Conservation (phyloP, 2,888 invertebrate species). For the Mesoligia furuncula region DNA sequence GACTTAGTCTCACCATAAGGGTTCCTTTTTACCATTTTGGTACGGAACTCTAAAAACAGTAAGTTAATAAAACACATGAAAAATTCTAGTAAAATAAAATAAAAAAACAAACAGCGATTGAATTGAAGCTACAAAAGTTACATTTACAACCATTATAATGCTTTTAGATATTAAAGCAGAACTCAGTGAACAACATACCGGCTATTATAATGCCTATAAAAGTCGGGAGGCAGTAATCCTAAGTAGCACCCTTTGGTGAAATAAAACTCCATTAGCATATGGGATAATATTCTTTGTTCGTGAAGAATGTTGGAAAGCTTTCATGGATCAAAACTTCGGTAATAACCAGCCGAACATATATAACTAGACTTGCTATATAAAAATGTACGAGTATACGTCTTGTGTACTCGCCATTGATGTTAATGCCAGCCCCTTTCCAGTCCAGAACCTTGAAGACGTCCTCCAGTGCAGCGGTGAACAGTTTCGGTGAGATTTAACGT, state of each 20-base stretch:
- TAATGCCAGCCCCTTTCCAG: too few species aligned
- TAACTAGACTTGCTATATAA: neutral
- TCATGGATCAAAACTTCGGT: constrained; percentile 31
- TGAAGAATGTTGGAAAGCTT: constrained; percentile 23
- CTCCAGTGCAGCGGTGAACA: too few species aligned
- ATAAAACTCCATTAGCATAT: constrained; percentile 47
- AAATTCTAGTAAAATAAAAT: neutral
- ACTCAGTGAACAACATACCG: constrained; percentile 8
- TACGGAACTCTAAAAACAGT: too few species aligned
- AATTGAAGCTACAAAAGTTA: neutral
- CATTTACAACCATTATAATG: neutral
- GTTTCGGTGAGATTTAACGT: too few species aligned
- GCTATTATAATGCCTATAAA: constrained; percentile 13
- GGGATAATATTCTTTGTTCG: constrained; percentile 29
- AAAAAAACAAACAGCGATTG: neutral
- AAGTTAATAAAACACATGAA: neutral
- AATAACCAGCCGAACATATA: constrained; percentile 20
- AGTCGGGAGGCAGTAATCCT: constrained; percentile 17
- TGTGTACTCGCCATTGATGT: too few species aligned
- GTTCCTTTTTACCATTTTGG: too few species aligned
- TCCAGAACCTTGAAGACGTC: too few species aligned
- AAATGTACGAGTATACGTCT: neutral
- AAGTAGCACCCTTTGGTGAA: constrained; percentile 17
- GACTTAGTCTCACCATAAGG: too few species aligned
- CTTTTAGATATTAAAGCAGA: constrained; percentile 4